Evolutionary conservation across 2,888 invertebrate genomes (phyloP).

Genomic region (Drosophila gaucha): DNA sequence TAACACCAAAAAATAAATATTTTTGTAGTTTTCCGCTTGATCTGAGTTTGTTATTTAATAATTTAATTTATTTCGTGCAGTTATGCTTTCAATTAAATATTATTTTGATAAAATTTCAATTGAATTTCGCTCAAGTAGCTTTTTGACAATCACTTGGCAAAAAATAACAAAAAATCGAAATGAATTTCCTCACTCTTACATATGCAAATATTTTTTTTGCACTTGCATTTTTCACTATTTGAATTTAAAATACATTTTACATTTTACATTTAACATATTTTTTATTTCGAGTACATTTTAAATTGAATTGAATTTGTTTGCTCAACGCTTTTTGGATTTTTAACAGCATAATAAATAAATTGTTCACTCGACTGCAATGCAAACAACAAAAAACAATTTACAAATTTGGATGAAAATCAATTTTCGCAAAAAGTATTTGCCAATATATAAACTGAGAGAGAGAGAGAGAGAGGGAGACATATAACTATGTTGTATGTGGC

Average conservation of each 20-base stretch:
- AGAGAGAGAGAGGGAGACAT: too few species aligned
- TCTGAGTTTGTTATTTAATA: neutral
- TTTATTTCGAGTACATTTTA: constrained; percentile 16
- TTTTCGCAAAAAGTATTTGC: constrained; percentile 21
- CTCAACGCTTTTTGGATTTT: constrained; percentile 53
- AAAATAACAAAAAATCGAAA: too few species aligned
- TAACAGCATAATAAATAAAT: constrained; percentile 76
- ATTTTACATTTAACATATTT: constrained; percentile 12
- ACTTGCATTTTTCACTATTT: neutral
- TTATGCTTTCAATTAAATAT: constrained; percentile 1
- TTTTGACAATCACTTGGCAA: neutral
- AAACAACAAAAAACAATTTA: constrained; percentile 21
- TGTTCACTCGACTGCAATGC: constrained; percentile 36
- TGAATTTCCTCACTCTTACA: neutral
- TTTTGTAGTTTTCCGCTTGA: too few species aligned
- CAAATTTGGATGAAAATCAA: constrained; percentile 49
- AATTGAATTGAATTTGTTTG: constrained; percentile 70
- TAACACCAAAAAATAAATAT: too few species aligned
- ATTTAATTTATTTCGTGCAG: neutral
- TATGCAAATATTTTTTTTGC: neutral
- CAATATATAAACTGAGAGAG: too few species aligned
- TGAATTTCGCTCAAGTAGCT: constrained; percentile 4
- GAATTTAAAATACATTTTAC: constrained; percentile 11
- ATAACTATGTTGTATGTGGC: neutral
- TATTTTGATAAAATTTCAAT: constrained; percentile 1